A percentile compares a stretch with the other conserved stretches of the same genome.
These are phyloP conservation scores for Acanthochromis polyacanthus DNA, from an alignment of 2,113 vertebrate species.

Conservation along the genomic window DNA sequence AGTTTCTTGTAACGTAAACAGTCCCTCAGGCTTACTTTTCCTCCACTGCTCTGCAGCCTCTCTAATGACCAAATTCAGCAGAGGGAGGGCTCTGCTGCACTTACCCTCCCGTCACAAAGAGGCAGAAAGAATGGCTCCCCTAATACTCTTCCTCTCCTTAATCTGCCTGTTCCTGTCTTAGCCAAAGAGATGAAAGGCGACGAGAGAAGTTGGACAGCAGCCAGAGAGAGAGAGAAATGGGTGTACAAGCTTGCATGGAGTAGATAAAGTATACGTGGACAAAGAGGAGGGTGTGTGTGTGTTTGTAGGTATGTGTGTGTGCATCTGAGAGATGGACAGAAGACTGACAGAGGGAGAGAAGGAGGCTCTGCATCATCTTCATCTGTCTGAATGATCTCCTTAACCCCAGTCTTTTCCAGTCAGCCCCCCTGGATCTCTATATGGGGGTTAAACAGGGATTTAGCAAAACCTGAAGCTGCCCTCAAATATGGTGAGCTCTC, in stretches of 20 bases:
- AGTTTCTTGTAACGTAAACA: conserved; percentile 64
- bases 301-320: conserved; percentile 16
- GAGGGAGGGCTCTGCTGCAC: conserved; percentile 55
- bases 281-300: conserved; percentile 3
- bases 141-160: conserved; percentile 68
- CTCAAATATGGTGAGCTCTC: conserved; percentile 57
- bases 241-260: conserved; percentile 46
- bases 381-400: conserved; percentile 69
- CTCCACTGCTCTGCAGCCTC: conserved; percentile 50
- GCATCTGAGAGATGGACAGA: conserved; percentile 16
- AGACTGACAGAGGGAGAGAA: conserved; percentile 23
- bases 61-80: conserved; percentile 65
- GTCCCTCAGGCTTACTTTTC: conserved; percentile 45
- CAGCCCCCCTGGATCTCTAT: conserved; percentile 59
- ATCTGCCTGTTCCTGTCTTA: conserved; percentile 67
- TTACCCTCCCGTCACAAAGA: conserved; percentile 52
- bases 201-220: conserved; percentile 53
- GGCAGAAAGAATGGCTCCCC: conserved; percentile 60
- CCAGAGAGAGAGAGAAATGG: conserved; percentile 45
- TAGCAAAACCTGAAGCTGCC: conserved; percentile 57
- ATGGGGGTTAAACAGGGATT: conserved; percentile 72
- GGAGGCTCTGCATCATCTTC: conserved; percentile 64
- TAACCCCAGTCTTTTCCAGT: conserved; percentile 62
- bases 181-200: conserved; percentile 68
- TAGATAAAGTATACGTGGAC: conserved; percentile 48